These are phyloP conservation scores for Tenthredo mesomela DNA, from an alignment of 2,888 invertebrate genomes.

Conservation along the genomic window DNA sequence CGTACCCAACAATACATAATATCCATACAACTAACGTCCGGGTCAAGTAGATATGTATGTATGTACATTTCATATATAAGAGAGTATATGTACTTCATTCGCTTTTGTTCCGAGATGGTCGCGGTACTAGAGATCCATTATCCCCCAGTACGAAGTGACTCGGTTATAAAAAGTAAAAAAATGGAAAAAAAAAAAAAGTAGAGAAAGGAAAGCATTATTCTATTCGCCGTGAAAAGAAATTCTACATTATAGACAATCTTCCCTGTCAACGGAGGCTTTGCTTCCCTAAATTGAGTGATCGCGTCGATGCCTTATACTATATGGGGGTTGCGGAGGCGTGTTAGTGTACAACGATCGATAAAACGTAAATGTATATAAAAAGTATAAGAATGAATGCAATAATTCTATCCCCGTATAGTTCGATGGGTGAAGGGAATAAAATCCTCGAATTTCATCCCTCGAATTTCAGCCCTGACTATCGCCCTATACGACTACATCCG, in stretches of 20 bases:
- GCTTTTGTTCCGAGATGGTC: not conserved
- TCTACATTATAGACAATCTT: not conserved
- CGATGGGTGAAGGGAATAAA: not conserved
- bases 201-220: not conserved
- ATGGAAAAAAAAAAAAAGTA: not conserved
- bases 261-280: not conserved
- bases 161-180: not conserved
- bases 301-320: not conserved
- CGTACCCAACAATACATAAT: not conserved
- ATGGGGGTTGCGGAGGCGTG: not conserved
- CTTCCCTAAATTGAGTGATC: slow-evolving; percentile 21
- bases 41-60: slow-evolving; percentile 18
- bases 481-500: not conserved
- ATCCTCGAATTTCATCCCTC: no score
- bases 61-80: not conserved
- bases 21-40: slow-evolving; percentile 2
- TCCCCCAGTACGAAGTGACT: not conserved
- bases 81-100: not conserved
- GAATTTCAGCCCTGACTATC: no score
- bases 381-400: slow-evolving; percentile 30
- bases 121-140: not conserved
- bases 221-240: not conserved
- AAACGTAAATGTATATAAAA: not conserved
- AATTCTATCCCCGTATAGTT: not conserved
- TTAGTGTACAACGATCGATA: not conserved